Evolutionary conservation across 2,797 vertebrate genomes (phyloP).

Genomic region (Cottoperca gobio): DNA sequence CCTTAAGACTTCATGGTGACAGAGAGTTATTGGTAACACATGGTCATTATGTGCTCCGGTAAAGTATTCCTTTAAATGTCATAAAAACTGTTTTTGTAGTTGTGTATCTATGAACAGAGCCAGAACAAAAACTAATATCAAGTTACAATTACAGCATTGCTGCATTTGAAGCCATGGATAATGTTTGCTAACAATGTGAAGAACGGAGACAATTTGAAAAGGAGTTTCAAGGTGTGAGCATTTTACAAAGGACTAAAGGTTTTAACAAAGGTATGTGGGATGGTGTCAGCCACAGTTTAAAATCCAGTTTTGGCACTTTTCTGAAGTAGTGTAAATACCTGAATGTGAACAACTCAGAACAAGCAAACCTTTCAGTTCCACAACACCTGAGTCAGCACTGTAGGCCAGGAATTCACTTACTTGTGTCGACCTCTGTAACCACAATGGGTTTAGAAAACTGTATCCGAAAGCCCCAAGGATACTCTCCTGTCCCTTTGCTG

Average conservation of each 20-base stretch:
- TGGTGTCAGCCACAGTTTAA: background rate
- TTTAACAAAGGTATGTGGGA: no score
- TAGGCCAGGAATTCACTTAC: slow-evolving; percentile 80
- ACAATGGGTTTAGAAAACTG: slow-evolving; percentile 95
- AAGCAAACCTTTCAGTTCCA: background rate
- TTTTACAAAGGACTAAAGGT: background rate
- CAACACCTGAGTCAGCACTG: background rate
- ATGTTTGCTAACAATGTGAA: background rate
- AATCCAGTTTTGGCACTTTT: background rate
- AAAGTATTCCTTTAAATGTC: no score
- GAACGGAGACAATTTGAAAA: background rate
- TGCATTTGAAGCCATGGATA: background rate
- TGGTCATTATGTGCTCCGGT: no score
- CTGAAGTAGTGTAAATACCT: background rate
- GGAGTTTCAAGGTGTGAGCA: background rate
- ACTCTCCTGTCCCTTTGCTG: slow-evolving; percentile 89
- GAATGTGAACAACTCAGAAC: background rate
- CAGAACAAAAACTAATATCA: no score
- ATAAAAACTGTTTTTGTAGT: no score
- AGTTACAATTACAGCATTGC: no score
- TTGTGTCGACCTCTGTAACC: slow-evolving; percentile 95
- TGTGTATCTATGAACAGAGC: no score
- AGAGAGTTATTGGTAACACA: no score
- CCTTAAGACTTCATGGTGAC: no score
- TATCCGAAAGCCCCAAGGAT: slow-evolving; percentile 94